Conservation (phyloP, 2,113 vertebrate genomes). For the Gracilinanus agilis region DNA sequence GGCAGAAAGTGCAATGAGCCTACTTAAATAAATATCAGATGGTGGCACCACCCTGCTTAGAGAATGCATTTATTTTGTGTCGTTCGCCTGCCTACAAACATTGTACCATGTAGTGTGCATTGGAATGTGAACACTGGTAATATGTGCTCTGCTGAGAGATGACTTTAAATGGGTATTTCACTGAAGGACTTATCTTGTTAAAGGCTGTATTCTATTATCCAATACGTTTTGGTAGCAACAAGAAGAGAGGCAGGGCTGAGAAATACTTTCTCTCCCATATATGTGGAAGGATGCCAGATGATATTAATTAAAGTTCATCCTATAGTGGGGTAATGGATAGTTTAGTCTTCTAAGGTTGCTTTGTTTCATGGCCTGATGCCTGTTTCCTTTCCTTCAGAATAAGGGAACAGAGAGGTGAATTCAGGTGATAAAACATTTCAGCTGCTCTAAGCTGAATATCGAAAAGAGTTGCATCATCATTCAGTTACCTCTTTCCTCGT, state of each 20-base stretch:
- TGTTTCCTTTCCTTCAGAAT: neutral
- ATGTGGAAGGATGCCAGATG: neutral
- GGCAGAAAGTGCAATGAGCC: slow-evolving; percentile 22
- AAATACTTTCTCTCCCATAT: neutral
- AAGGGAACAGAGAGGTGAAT: neutral
- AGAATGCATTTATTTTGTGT: slow-evolving; percentile 41
- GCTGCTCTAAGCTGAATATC: neutral
- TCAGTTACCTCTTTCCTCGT: neutral
- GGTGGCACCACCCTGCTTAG: neutral
- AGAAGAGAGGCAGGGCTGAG: slow-evolving; percentile 8
- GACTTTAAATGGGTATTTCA: slow-evolving; percentile 51
- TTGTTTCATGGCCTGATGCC: neutral
- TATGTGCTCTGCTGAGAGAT: neutral
- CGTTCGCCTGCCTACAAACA: slow-evolving; percentile 37
- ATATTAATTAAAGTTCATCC: neutral
- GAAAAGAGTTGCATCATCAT: neutral
- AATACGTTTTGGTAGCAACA: slow-evolving; percentile 31
- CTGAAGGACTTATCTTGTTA: neutral
- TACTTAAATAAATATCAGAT: slow-evolving; percentile 50
- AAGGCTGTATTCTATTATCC: slow-evolving; percentile 15
- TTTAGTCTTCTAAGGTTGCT: neutral
- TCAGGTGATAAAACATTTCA: neutral
- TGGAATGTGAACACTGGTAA: slow-evolving; percentile 53
- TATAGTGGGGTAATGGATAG: neutral
- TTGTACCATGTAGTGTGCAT: neutral